Conservation (phyloP, 2,113 vertebrate species). For the Noturus placidus region DNA sequence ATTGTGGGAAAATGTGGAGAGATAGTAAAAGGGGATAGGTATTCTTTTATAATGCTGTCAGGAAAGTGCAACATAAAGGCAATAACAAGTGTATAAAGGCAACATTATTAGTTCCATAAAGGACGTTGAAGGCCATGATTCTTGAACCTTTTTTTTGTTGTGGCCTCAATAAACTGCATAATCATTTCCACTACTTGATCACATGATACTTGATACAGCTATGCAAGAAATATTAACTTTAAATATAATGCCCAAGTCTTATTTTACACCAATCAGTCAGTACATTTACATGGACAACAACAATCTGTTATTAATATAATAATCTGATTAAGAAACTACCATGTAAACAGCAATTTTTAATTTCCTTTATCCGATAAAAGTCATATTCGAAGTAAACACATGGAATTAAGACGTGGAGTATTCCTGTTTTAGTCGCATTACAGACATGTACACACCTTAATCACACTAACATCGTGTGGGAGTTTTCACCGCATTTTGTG, state of each 20-base stretch:
- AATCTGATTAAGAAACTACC: no score
- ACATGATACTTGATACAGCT: neutral
- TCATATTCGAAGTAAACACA: no score
- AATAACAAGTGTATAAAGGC: neutral
- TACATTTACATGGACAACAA: no score
- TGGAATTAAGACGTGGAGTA: no score
- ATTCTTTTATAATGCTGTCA: neutral
- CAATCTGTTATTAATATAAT: no score
- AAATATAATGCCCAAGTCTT: neutral
- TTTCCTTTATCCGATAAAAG: no score
- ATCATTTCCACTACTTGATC: neutral
- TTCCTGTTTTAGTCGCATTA: no score
- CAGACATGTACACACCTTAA: no score
- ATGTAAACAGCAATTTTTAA: no score
- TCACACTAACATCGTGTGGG: no score
- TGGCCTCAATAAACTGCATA: neutral
- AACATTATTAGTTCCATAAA: neutral
- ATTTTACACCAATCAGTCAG: neutral
- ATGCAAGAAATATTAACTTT: neutral
- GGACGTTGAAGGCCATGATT: neutral
- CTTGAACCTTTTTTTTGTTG: neutral
- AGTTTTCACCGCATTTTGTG: no score
- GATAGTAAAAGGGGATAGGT: neutral
- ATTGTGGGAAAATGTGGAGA: slow-evolving; percentile 7
- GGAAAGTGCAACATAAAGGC: neutral